Conservation (phyloP, 2,888 invertebrate species). For the Stegophylla sp. region DNA sequence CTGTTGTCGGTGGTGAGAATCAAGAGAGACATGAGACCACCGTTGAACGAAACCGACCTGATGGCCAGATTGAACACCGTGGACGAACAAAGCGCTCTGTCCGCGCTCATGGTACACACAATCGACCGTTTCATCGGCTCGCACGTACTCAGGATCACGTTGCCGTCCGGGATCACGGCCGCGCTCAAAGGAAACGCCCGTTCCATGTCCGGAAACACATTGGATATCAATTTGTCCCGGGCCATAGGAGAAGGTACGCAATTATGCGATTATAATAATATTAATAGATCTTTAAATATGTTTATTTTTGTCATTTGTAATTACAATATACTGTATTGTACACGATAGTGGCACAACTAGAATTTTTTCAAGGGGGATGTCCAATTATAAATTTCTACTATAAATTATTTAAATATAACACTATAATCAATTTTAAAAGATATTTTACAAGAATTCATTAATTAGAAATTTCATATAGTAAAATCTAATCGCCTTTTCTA, state of each 20-base stretch:
- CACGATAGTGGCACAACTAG: too few species aligned
- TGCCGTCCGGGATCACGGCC: slow-evolving; percentile 62
- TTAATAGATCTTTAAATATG: too few species aligned
- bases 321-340: too few species aligned
- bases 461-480: too few species aligned
- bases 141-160: slow-evolving; percentile 66
- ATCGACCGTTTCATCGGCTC: slow-evolving; percentile 70
- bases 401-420: too few species aligned
- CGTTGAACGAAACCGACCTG: slow-evolving; percentile 61
- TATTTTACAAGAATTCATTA: too few species aligned
- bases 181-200: slow-evolving; percentile 62
- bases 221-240: slow-evolving; percentile 62
- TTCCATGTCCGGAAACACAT: slow-evolving; percentile 63
- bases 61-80: slow-evolving; percentile 61
- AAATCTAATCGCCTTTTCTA: too few species aligned
- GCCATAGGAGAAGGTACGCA: slow-evolving; percentile 57
- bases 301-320: too few species aligned
- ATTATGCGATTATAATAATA: too few species aligned
- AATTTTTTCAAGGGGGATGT: too few species aligned
- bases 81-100: slow-evolving; percentile 63
- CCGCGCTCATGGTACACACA: slow-evolving; percentile 65
- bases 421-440: too few species aligned
- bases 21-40: slow-evolving; percentile 60
- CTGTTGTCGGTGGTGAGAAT: slow-evolving; percentile 62
- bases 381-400: too few species aligned